A percentile compares a stretch with the other conserved stretches of the same genome.
phyloP scores from a whole-genome alignment of 2,888 invertebrate genomes.

The Acrobasis consociella region DNA sequence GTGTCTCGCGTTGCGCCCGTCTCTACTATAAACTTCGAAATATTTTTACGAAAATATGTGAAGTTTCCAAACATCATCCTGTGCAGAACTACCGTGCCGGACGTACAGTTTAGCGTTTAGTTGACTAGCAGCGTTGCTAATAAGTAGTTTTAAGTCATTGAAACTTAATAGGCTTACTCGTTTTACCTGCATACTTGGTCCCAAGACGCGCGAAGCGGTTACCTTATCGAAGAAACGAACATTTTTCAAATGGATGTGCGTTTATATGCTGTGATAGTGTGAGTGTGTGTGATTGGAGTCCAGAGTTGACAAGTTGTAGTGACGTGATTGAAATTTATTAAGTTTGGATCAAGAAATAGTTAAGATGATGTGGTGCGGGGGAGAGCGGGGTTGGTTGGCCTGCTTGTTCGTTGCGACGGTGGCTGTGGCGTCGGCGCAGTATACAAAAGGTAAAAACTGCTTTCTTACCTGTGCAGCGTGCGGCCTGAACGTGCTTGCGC shows the following conservation, averaged over 20 bases:
- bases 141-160: slow-evolving; percentile 76
- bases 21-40: slow-evolving; percentile 73
- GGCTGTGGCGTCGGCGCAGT: slow-evolving; percentile 71
- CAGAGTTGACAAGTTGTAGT: slow-evolving; percentile 46
- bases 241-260: slow-evolving; percentile 82
- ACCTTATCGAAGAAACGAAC: slow-evolving; percentile 79
- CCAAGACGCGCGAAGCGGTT: slow-evolving; percentile 74
- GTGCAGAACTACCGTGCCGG: slow-evolving; percentile 58
- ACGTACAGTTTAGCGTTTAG: slow-evolving; percentile 59
- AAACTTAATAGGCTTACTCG: slow-evolving; percentile 77
- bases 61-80: slow-evolving; percentile 71
- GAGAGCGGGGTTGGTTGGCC: slow-evolving; percentile 63
- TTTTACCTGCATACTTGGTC: slow-evolving; percentile 79
- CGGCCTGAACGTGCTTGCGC: slow-evolving; percentile 51
- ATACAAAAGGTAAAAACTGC: slow-evolving; percentile 75
- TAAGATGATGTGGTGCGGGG: slow-evolving; percentile 69
- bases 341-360: slow-evolving; percentile 64
- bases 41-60: slow-evolving; percentile 78
- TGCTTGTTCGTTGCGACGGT: slow-evolving; percentile 66
- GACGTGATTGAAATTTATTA: slow-evolving; percentile 57
- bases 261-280: slow-evolving; percentile 77
- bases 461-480: slow-evolving; percentile 69
- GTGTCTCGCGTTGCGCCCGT: slow-evolving; percentile 60
- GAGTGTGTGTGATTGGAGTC: slow-evolving; percentile 72
- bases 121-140: slow-evolving; percentile 53